Evolutionary conservation across 1,140 invertebrate species (phyloP), one percentile per base, ranked within the genome.

Genomic region (Prorops nasuta): DNA sequence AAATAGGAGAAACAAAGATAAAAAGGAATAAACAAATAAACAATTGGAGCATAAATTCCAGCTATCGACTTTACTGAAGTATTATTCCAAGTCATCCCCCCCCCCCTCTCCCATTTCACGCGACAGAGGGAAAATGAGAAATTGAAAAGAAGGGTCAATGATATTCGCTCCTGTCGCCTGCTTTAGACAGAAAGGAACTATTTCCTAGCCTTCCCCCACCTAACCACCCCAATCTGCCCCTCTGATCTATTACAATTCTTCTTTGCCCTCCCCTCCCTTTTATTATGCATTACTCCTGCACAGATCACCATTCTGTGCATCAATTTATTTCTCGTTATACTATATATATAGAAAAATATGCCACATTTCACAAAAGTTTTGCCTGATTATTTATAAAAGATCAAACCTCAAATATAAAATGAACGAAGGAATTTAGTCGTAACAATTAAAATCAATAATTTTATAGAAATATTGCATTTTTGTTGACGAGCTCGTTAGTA

Each of bases 121-220:
- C 54, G 54, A 20, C 2, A 19, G 24, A 7, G 32, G 20, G 58
- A 41, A 62, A 62, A 62, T 62, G 59, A 62, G 54, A 60, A 60
- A 62, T 60, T 46, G 54, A 60, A 60, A 60, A 49, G 47, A 51
- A 21, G 28, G 58, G 59, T 51, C 58, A 60, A 57, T 49, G 59
- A 62, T 62, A 62, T 54, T 54, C 54, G 34, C 51, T 36, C 19
- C 50, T 57, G 50, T 57, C 58, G 48, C 44, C 37, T 62, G 59
- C 31, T 51, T 51, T 49, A 54, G 59, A 62, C 59, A 60, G n/a
- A n/a, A n/a, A n/a, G 59, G 47, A 54, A 57, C 58, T 56, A 62
- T 61, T 61, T 54, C 35, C 54, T 36, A 34, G 34, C 43, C 44
- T 34, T 40, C 21, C 4, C 24, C 24, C 10, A 28, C 24, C 24